Base-by-base conservation (phyloP, 2,797 vertebrate genomes). In the Bryconaethiops microstoma region DNA sequence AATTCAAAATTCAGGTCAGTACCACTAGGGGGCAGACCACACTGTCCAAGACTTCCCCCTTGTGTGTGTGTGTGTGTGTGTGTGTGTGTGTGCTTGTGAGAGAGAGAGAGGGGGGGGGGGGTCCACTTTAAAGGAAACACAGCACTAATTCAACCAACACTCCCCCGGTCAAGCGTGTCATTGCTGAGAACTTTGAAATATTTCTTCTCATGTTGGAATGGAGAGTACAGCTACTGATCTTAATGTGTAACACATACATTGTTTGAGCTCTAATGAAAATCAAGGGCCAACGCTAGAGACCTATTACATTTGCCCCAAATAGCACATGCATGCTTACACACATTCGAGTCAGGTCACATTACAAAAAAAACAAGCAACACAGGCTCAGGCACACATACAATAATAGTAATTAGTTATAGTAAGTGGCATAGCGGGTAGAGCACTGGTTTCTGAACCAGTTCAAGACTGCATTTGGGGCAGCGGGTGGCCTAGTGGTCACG, bases 21-120 rank as follows among this genome's bases (percentile, higher is more conserved):
- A 62, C 82, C 89, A 87, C 85, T 90, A 89, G 89, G 86, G 89
- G 89, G 89, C 87, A 85, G 87, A 83, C 85, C 74, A 82, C 77
- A 81, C 87, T 89, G 85, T 78, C 80, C 67, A 78, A 78, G 83
- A 83, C 71, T 81, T 78, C 69, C 10, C 62, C 57, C 23, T 29
- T 76, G 10, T 76, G 70, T 78, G 52, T 80, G 63, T 80, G 63
- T 75, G 60, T 77, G 67, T 72, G 57, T 71, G 57, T 76, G 79
- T 55, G 79, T 52, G 63, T 68, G 52, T 74, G 78, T 65, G 78
- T 29, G 45, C 60, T 39, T 74, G 71, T 57, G 78, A 17, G 48
- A 59, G 78, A 59, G 23, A 35, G 60, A 14, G 23, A 54, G 42
- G 57, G 60, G 67, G 64, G 59, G 13, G 77, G 50, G 45, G 74